Evolutionary conservation across 2,797 vertebrate genomes (phyloP).

Genomic region (Parotocinclus haroldoi): DNA sequence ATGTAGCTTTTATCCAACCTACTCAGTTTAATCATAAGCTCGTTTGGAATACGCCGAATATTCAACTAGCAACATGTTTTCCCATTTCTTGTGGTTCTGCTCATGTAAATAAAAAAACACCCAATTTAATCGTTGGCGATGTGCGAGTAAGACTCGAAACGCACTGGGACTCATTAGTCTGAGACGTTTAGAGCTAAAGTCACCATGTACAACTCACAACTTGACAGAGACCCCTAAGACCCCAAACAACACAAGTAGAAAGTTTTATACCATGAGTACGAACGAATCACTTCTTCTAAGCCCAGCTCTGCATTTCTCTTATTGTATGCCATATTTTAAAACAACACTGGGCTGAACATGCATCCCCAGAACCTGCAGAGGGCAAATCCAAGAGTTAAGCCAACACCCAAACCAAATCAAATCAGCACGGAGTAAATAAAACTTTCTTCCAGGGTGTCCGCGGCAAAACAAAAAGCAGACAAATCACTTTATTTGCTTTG

Average conservation of each 20-base stretch:
- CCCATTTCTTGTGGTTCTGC: no score
- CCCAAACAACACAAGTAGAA: not conserved
- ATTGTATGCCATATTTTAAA: conserved; percentile 20
- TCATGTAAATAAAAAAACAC: no score
- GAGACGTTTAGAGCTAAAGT: no score
- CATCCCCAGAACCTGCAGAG: conserved; percentile 24
- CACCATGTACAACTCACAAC: no score
- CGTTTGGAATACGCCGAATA: no score
- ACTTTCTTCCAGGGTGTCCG: conserved; percentile 63
- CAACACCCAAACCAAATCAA: conserved; percentile 74
- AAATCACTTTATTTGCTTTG: conserved; percentile 82
- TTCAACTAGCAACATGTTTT: no score
- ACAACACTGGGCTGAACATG: conserved; percentile 19
- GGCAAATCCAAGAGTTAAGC: conserved; percentile 47
- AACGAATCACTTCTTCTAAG: conserved; percentile 15
- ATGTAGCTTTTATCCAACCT: no score
- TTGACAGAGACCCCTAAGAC: not conserved
- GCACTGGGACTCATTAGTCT: no score
- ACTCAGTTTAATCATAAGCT: no score
- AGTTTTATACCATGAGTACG: not conserved
- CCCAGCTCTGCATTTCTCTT: conserved; percentile 28
- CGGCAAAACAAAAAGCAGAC: conserved; percentile 74
- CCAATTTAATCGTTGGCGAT: no score
- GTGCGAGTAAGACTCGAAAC: no score
- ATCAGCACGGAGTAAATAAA: conserved; percentile 73